Percentiles rank a stretch among this genome's conserved stretches.
phyloP scores from a whole-genome alignment of 2,113 vertebrate genomes.

The Nothobranchius furzeri region DNA sequence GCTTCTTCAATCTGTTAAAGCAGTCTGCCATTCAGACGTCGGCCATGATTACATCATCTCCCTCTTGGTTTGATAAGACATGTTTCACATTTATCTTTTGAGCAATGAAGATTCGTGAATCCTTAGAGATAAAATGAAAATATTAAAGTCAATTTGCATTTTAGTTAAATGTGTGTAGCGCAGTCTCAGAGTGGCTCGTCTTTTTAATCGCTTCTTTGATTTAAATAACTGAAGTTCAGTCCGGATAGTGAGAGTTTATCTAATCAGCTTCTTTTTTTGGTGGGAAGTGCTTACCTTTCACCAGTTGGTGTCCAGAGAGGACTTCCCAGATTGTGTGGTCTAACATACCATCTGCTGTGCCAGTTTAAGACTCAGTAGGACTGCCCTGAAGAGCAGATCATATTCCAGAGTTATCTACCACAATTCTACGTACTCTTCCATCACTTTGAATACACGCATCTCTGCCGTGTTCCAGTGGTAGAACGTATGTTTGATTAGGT shows the following conservation, averaged over 20 bases:
- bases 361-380: constrained; percentile 1
- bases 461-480: background rate
- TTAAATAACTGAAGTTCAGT: background rate
- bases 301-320: background rate
- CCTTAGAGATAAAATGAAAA: background rate
- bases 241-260: background rate
- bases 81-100: background rate
- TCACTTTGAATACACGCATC: background rate
- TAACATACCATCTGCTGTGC: constrained; percentile 5
- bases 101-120: background rate
- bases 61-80: background rate
- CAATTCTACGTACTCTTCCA: background rate
- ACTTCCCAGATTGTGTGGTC: background rate
- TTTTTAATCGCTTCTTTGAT: background rate
- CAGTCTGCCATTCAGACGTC: background rate
- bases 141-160: background rate
- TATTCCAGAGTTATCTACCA: background rate
- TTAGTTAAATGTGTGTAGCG: background rate
- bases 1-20: background rate
- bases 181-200: background rate
- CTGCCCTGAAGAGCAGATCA: background rate
- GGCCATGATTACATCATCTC: background rate
- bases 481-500: background rate
- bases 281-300: background rate
- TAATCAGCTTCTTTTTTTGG: background rate